Percentiles rank a stretch among this genome's conserved stretches.
Evolutionary conservation across 2,113 vertebrate genomes (phyloP).

Genomic region (Passer domesticus): DNA sequence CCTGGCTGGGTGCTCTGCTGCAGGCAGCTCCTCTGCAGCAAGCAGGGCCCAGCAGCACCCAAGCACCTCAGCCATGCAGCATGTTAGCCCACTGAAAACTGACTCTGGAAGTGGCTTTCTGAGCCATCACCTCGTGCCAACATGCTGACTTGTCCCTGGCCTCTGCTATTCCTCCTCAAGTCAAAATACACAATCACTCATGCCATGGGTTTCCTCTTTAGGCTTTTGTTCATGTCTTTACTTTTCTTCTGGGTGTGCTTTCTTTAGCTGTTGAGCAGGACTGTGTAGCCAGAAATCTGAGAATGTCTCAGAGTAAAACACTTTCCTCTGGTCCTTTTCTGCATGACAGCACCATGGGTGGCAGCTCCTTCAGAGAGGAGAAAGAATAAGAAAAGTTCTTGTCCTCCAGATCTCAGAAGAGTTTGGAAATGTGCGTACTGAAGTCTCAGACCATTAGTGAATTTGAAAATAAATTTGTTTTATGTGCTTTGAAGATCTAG

Average conservation of each 20-base stretch:
- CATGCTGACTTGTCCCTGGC: rapidly evolving
- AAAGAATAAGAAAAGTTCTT: not conserved
- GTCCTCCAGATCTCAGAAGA: not conserved
- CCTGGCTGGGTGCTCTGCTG: not conserved
- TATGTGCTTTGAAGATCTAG: not conserved
- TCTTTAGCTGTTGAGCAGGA: not conserved
- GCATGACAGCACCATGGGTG: not conserved
- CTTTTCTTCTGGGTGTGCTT: not conserved
- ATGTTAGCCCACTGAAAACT: rapidly evolving
- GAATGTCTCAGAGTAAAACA: not conserved
- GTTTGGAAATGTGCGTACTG: not conserved
- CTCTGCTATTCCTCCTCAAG: not conserved
- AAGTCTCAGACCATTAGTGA: not conserved
- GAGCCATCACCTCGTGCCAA: not conserved
- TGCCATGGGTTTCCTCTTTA: not conserved
- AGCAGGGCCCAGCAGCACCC: not conserved
- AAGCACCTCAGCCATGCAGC: rapidly evolving
- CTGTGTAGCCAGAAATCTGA: not conserved
- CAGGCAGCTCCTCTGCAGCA: not conserved
- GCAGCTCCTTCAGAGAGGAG: not conserved
- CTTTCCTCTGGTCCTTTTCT: not conserved
- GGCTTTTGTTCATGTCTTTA: not conserved
- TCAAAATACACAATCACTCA: not conserved
- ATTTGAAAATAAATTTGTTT: not conserved
- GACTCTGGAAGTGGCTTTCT: not conserved